phyloP scores from a whole-genome alignment of 1,140 invertebrate genomes.

The Brachionus koreanus region DNA sequence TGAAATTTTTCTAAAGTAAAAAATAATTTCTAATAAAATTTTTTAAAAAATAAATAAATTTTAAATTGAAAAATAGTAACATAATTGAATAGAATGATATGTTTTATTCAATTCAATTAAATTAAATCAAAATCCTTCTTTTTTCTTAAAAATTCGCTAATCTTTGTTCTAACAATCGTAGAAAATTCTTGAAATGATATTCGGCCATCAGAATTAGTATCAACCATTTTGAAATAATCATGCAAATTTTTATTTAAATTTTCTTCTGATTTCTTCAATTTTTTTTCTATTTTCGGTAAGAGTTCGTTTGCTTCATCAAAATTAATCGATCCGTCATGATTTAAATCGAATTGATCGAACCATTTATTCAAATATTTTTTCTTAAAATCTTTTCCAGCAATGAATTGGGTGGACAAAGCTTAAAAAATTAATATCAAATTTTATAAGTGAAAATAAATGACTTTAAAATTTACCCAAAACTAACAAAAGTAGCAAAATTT shows the following conservation, averaged over 20 bases:
- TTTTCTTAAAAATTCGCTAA: neutral
- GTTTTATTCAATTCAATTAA: neutral
- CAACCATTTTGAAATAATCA: neutral
- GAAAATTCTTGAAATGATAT: neutral
- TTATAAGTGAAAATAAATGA: neutral
- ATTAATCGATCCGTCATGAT: neutral
- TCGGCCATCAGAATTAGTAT: neutral
- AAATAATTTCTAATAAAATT: no score
- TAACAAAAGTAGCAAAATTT: neutral
- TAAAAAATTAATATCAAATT: neutral
- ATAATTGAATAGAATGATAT: no score
- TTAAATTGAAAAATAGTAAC: no score
- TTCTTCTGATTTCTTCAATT: neutral
- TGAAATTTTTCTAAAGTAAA: no score
- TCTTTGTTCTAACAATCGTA: neutral
- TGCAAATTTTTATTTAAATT: neutral
- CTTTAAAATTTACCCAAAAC: neutral
- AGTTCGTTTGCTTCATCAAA: neutral
- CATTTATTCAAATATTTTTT: conserved; percentile 1
- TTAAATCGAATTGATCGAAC: neutral
- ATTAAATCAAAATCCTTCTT: neutral
- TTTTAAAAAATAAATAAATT: no score
- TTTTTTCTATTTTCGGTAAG: conserved; percentile 14
- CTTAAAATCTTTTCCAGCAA: neutral
- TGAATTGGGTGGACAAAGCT: neutral